Percentiles rank a stretch among this genome's conserved stretches.
Evolutionary conservation across 2,797 vertebrate genomes (phyloP).

Genomic region (Threskiornis aethiopicus): DNA sequence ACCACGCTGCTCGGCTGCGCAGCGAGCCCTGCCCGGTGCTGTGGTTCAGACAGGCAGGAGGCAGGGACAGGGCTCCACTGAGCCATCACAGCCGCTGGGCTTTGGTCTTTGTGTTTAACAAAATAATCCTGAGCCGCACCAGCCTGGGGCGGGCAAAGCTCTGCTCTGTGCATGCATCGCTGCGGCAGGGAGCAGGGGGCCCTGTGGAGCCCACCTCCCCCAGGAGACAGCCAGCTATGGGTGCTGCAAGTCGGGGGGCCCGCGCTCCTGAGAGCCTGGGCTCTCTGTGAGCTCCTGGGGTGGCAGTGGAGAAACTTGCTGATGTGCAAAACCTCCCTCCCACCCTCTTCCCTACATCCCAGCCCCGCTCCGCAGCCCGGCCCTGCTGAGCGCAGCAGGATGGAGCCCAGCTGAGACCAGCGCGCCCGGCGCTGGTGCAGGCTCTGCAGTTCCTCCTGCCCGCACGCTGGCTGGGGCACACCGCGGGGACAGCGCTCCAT

Average conservation of each 20-base stretch:
- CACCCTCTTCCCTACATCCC: not conserved
- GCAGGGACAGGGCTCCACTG: not conserved
- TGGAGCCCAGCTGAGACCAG: not conserved
- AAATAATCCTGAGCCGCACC: not conserved
- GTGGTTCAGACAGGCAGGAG: not conserved
- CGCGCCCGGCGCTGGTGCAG: rapidly evolving
- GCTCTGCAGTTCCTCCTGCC: not conserved
- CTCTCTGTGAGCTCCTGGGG: not conserved
- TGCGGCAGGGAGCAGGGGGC: not conserved
- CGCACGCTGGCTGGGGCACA: rapidly evolving
- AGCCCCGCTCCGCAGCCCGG: not conserved
- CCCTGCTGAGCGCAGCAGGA: constrained; percentile 8
- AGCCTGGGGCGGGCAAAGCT: not conserved
- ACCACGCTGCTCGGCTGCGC: not conserved
- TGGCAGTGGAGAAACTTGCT: not conserved
- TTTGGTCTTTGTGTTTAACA: not conserved
- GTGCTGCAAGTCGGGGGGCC: not conserved
- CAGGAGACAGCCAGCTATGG: not conserved
- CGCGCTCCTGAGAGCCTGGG: not conserved
- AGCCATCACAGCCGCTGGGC: not conserved
- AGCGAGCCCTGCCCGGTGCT: not conserved
- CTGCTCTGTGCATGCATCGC: not conserved
- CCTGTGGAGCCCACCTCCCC: not conserved
- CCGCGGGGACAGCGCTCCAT: rapidly evolving
- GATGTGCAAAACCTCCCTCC: not conserved